Percentiles rank a stretch among this genome's conserved stretches.
Evolutionary conservation across 2,888 invertebrate species (phyloP).

Genomic region (Aricia artaxerxes): DNA sequence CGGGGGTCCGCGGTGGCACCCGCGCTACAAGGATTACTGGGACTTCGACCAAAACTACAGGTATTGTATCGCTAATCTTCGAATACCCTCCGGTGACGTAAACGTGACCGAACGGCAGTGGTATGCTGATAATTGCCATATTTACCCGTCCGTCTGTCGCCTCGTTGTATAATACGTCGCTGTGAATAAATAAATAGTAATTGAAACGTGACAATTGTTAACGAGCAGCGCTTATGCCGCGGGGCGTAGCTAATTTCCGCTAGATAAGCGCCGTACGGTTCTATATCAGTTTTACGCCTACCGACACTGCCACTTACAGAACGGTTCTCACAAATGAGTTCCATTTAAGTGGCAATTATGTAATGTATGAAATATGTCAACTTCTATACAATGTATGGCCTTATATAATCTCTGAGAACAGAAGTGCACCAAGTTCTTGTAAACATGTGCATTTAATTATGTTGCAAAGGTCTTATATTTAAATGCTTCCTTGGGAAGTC

Average conservation of each 20-base stretch:
- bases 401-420: slow-evolving; percentile 12
- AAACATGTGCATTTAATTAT: neutral
- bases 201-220: slow-evolving; percentile 28
- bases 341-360: slow-evolving; percentile 7
- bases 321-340: neutral
- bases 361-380: slow-evolving; percentile 21
- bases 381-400: neutral
- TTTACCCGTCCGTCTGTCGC: slow-evolving; percentile 4
- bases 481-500: neutral
- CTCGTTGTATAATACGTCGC: slow-evolving; percentile 26
- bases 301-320: neutral
- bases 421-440: neutral
- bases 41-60: slow-evolving; percentile 77
- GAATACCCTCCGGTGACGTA: slow-evolving; percentile 36
- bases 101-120: slow-evolving; percentile 32
- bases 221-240: slow-evolving; percentile 23
- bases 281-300: slow-evolving; percentile 28
- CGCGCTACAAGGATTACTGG: slow-evolving; percentile 78
- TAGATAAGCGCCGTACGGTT: slow-evolving; percentile 13
- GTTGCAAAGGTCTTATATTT: neutral
- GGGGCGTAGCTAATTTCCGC: slow-evolving; percentile 29
- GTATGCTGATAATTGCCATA: slow-evolving; percentile 6
- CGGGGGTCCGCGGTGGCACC: slow-evolving; percentile 75
- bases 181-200: slow-evolving; percentile 29
- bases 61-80: slow-evolving; percentile 43